Evolutionary conservation across 2,113 vertebrate genomes (phyloP).

Genomic region (Chaetodon auriga): DNA sequence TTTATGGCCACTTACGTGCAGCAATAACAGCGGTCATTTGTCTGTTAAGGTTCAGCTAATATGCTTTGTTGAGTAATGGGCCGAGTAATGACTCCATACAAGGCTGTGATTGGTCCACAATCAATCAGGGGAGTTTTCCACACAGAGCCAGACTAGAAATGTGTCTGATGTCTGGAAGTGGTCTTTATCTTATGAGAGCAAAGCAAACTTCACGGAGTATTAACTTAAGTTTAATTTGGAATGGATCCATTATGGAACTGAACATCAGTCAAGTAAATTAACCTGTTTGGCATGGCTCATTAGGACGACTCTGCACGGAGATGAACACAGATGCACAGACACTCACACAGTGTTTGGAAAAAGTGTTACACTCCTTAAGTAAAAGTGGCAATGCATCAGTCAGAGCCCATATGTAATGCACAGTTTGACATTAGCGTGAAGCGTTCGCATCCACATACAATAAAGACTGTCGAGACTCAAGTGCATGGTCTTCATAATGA

Average conservation of each 20-base stretch:
- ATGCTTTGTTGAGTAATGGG: conserved; percentile 66
- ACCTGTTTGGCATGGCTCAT: conserved; percentile 36
- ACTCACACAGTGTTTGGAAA: neutral
- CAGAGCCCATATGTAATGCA: neutral
- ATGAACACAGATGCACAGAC: neutral
- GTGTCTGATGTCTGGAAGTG: conserved; percentile 22
- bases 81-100: conserved; percentile 49
- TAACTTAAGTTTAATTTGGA: conserved; percentile 45
- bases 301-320: conserved; percentile 7
- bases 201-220: conserved; percentile 43
- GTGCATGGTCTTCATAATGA: neutral
- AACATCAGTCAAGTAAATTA: conserved; percentile 45
- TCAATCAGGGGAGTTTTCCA: conserved; percentile 49
- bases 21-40: conserved; percentile 61
- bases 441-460: neutral
- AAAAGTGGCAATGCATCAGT: neutral
- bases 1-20: conserved; percentile 64
- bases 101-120: conserved; percentile 43
- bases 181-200: conserved; percentile 31
- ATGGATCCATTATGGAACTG: conserved; percentile 23
- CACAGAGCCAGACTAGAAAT: conserved; percentile 7
- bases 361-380: neutral
- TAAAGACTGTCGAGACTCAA: neutral
- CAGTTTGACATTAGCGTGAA: neutral
- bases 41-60: conserved; percentile 61